Evolutionary conservation across 2,888 invertebrate genomes (phyloP).

Genomic region (Dascillus cervinus): DNA sequence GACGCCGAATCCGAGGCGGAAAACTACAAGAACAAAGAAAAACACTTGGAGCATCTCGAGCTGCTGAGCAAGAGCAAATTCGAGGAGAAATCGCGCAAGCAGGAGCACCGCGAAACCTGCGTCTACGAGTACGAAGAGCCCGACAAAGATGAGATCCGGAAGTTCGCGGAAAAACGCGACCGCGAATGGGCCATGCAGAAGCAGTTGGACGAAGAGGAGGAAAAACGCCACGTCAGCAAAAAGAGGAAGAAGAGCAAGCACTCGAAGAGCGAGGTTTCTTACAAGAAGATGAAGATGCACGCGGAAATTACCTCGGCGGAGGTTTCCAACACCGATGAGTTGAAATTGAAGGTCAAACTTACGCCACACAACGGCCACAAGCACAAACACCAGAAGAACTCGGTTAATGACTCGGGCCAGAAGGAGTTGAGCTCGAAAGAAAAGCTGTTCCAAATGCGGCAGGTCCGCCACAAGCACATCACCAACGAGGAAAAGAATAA

Average conservation of each 20-base stretch:
- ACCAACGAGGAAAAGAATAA: conserved; percentile 30
- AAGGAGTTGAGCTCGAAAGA: conserved; percentile 32
- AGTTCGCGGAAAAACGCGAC: conserved; percentile 40
- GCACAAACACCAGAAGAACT: conserved; percentile 38
- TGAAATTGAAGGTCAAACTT: conserved; percentile 50
- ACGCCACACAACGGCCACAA: conserved; percentile 41
- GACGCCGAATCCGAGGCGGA: conserved; percentile 1
- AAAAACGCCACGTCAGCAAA: conserved; percentile 39
- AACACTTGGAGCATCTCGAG: conserved; percentile 35
- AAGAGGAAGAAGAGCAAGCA: conserved; percentile 52
- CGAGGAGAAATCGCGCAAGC: conserved; percentile 7
- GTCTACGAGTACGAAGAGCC: conserved; percentile 39
- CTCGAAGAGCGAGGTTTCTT: conserved; percentile 44
- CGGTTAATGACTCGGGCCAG: conserved; percentile 9
- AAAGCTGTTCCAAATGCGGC: conserved; percentile 40
- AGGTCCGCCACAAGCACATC: conserved; percentile 38
- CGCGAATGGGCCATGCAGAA: conserved; percentile 41
- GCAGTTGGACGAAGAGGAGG: conserved; percentile 31
- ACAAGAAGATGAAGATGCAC: conserved; percentile 48
- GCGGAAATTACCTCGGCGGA: conserved; percentile 45
- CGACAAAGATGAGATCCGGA: conserved; percentile 39
- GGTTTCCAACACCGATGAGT: conserved; percentile 39
- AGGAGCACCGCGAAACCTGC: conserved; percentile 17
- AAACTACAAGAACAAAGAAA: conserved; percentile 28
- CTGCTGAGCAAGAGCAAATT: conserved; percentile 33